A percentile compares a stretch with the other conserved stretches of the same genome.
These are phyloP conservation scores for Sciurus vulgaris DNA, from an alignment of 2,797 vertebrate species.

Conservation along the genomic window DNA sequence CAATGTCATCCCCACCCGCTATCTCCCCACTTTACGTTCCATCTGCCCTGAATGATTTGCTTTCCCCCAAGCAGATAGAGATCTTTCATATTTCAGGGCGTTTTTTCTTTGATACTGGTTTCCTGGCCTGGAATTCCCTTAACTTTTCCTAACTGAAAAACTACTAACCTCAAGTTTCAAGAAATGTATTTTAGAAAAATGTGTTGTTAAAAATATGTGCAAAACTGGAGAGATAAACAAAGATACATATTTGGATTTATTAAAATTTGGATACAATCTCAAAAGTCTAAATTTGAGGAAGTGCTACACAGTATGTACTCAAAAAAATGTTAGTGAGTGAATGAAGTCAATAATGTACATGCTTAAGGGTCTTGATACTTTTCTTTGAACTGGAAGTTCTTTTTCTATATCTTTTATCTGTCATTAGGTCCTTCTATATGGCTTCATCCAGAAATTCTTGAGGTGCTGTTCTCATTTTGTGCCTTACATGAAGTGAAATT, in stretches of 20 bases:
- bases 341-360: neutral
- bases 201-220: neutral
- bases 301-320: neutral
- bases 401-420: neutral
- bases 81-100: neutral
- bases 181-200: neutral
- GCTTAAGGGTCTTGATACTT: slow-evolving; percentile 35
- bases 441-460: neutral
- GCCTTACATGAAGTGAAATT: neutral
- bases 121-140: neutral
- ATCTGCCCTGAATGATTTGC: neutral
- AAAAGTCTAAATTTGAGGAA: slow-evolving; percentile 1
- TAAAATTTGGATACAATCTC: slow-evolving; percentile 29
- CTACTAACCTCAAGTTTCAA: neutral
- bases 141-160: neutral
- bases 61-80: neutral
- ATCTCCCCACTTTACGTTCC: neutral
- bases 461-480: neutral
- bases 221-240: neutral
- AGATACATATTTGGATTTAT: neutral
- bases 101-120: slow-evolving; percentile 29
- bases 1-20: neutral
- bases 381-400: neutral
- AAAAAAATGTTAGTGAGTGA: slow-evolving; percentile 38
- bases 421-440: neutral